Base-by-base conservation (phyloP, 1,140 invertebrate species). In the Eumeta japonica region DNA sequence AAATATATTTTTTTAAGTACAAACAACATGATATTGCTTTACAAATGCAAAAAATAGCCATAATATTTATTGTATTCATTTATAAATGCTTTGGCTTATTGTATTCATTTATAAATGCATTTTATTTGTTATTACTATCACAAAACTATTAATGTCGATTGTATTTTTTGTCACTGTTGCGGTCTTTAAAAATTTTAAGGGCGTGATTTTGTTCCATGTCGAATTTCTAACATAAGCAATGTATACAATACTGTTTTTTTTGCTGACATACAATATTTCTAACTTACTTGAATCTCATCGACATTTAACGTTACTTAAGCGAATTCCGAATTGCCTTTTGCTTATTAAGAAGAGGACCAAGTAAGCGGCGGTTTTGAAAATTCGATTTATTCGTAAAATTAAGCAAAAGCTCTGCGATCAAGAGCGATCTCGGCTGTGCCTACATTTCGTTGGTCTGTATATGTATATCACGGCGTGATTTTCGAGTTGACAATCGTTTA, bases 261-360 rank as follows among this genome's bases (percentile, higher is more conserved):
- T 12, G n/a, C 27, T 3, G 27, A 10, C 13, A 11, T 11, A 10
- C 13, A 3, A 3, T 28, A 11, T 3, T 28, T 28, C 13, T 10
- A 3, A 10, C 32, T 37, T 42, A 9, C 14, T 35, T 34, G 39
- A 39, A 16, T 16, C 11, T 28, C 34, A 51, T 52, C 47, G 47
- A 59, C 39, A 52, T 36, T 29, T n/a, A 29, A 29, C 3, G 10
- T 29, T n/a, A n/a, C n/a, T 24, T n/a, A 24, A 7, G 20, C 20
- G 20, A 30, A 5, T 30, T 12, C 7, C 5, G 13, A 30, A 47
- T 49, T 59, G 63, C 62, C 62, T 66, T 63, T 62, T 62, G 65
- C 67, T 72, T 70, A 35, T 54, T 58, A 58, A 55, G 58, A 55
- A 55, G 68, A 53, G 68, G 68, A 73, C 68, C 68, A 73, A 72